phyloP scores from a whole-genome alignment of 2,888 invertebrate genomes.

The Digitonthophagus gazella region DNA sequence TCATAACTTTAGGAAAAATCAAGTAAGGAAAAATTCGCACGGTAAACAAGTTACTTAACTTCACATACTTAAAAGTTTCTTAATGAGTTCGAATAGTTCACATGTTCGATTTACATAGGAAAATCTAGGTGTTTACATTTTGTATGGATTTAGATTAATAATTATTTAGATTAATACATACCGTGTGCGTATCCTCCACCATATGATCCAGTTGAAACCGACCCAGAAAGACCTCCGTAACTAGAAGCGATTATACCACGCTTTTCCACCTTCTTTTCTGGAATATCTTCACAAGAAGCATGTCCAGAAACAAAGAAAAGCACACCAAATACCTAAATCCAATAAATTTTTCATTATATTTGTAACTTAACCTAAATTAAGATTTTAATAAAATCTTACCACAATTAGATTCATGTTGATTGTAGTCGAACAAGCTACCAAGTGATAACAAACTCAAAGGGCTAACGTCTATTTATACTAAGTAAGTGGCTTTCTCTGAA shows the following conservation, averaged over 20 bases:
- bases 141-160: too few relatives aligned
- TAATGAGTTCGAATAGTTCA: too few relatives aligned
- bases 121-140: too few relatives aligned
- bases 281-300: conserved; percentile 30
- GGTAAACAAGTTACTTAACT: too few relatives aligned
- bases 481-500: conserved; percentile 1
- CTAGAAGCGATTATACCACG: conserved; percentile 32
- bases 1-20: too few relatives aligned
- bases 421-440: background rate
- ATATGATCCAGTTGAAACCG: conserved; percentile 17
- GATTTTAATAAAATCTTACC: background rate
- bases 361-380: too few relatives aligned
- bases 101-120: too few relatives aligned
- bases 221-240: conserved; percentile 20
- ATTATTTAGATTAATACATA: too few relatives aligned
- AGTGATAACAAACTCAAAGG: conserved; percentile 1
- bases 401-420: conserved; percentile 5
- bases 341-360: background rate
- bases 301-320: conserved; percentile 34
- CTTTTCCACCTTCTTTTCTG: conserved; percentile 27
- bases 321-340: conserved; percentile 41
- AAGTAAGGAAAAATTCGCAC: too few relatives aligned
- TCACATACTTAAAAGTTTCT: too few relatives aligned
- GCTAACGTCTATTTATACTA: conserved; percentile 4
- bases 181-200: conserved; percentile 10